phyloP scores from a whole-genome alignment of 35 echinoderm and acorn worm species.

The Acanthaster planci region DNA sequence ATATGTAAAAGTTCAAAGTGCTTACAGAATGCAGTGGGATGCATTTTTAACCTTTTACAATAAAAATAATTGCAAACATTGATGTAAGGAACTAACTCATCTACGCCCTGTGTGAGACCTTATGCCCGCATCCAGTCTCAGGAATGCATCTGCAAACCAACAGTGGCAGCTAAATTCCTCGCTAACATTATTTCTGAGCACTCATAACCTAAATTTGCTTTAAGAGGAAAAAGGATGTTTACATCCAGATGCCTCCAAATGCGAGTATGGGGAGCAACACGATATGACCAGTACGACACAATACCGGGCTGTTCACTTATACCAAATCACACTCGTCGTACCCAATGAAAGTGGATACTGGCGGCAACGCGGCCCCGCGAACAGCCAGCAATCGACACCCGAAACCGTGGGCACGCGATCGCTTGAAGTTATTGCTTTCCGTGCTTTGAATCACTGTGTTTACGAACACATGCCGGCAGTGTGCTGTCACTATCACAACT shows the following conservation, averaged over 20 bases:
- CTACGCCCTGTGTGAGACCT: no score
- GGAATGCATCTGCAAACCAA: no score
- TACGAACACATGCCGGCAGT: neutral
- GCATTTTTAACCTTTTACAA: no score
- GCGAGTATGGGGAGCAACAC: neutral
- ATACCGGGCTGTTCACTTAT: neutral
- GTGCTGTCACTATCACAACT: neutral
- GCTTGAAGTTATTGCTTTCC: neutral
- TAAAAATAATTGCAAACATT: no score
- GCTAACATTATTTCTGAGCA: no score
- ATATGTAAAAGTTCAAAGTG: no score
- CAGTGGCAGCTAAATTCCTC: no score
- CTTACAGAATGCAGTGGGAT: no score
- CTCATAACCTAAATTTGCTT: neutral
- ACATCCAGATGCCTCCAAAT: conserved; percentile 5
- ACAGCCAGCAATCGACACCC: neutral
- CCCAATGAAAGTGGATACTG: conserved; percentile 3
- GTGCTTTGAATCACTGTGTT: neutral
- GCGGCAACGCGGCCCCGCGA: neutral
- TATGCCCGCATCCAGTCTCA: no score
- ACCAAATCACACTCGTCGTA: neutral
- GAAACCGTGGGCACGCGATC: conserved; percentile 17
- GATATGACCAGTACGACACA: neutral
- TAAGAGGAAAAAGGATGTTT: neutral
- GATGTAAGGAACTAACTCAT: no score